Base-by-base conservation (phyloP, 2,888 invertebrate species). In the Pimpla rufipes region DNA sequence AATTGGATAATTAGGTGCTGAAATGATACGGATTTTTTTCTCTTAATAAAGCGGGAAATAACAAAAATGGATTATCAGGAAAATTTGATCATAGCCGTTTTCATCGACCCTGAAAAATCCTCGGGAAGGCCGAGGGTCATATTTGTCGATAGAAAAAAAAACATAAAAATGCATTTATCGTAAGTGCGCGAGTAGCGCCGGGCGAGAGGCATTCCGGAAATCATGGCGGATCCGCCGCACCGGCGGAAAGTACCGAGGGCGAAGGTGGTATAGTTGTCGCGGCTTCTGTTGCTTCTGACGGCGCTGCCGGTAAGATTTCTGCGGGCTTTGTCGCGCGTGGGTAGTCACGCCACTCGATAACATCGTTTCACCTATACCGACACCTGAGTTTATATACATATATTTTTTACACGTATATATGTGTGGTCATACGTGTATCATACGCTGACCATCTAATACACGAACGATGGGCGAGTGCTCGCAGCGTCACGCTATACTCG, bases 331-430 rank as follows among this genome's bases (percentile, higher is more conserved):
- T 74, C 74, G 50, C 59, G 62, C 74, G 74, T 74, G 74, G 74
- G 62, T 40, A 74, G 74, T 74, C 62, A 64, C 62, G 74, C 50
- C 74, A 74, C 62, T 62, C 74, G 74, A 74, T 74, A 74, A n/a
- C n/a, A n/a, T 74, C 59, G 62, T 73, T 73, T 73, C 74, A 62
- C 74, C 50, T 18, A 62, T 50, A 74, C 45, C 37, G n/a, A 42
- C 55, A 23, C n/a, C 8, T 45, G n/a, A n/a, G n/a, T 13, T 59
- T n/a, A 5, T 45, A 45, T 45, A 47, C 42, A 67, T 35, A 23
- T 67, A 45, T 45, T 13, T 45, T 6, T n/a, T 5, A 13, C 10
- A n/a, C n/a, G n/a, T n/a, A n/a, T n/a, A n/a, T n/a, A n/a, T n/a
- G n/a, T n/a, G n/a, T n/a, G n/a, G n/a, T n/a, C n/a, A n/a, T n/a